Percentiles rank a stretch among this genome's conserved stretches.
Evolutionary conservation across 1,140 invertebrate genomes (phyloP).

Genomic region (Zophobas atratus): DNA sequence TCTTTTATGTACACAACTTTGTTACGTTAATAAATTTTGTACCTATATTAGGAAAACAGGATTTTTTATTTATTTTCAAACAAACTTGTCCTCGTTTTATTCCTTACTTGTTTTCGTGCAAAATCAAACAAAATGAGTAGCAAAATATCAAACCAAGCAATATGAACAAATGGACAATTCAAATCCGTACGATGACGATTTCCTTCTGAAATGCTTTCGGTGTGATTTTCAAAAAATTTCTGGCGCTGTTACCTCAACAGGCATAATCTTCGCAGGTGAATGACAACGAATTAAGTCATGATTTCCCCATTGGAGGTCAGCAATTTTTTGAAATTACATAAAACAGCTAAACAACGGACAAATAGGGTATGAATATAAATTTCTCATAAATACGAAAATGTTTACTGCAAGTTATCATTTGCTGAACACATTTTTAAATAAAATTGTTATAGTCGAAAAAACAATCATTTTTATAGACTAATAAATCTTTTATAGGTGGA

Average conservation of each 20-base stretch:
- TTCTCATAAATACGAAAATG: not conserved
- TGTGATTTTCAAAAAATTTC: not conserved
- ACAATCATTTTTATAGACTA: constrained; percentile 57
- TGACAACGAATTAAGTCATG: not conserved
- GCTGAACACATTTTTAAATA: constrained; percentile 48
- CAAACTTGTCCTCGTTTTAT: constrained; percentile 2
- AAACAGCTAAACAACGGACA: constrained; percentile 56
- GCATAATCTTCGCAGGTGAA: not conserved
- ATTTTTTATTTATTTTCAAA: constrained; percentile 19
- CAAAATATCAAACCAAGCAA: not conserved
- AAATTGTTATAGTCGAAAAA: constrained; percentile 49
- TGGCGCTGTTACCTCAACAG: not conserved
- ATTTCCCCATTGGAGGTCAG: not conserved
- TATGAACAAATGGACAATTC: not conserved
- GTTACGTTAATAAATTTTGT: constrained; percentile 41
- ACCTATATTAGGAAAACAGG: constrained; percentile 14
- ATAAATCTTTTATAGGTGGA: constrained; percentile 39
- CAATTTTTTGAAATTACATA: constrained; percentile 10
- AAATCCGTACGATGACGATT: too few relatives aligned
- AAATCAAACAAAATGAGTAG: not conserved
- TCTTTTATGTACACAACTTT: constrained; percentile 47
- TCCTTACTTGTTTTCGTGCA: not conserved
- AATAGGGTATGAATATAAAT: constrained; percentile 64
- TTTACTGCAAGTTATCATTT: constrained; percentile 8
- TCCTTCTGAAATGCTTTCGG: too few relatives aligned